Evolutionary conservation across 2,797 vertebrate genomes (phyloP).

Genomic region (Phrynocephalus vlangalii): DNA sequence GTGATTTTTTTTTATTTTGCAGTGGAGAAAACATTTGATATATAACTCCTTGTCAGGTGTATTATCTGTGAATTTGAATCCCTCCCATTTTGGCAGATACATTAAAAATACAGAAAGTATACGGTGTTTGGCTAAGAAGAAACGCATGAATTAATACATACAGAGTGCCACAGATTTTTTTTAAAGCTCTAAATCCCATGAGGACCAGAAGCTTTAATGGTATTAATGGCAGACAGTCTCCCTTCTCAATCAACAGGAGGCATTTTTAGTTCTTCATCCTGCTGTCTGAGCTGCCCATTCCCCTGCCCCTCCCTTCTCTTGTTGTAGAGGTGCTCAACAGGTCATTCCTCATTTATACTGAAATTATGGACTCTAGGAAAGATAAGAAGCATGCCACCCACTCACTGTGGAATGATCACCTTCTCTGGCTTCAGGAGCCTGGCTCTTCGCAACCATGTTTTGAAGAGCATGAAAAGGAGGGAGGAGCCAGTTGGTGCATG

Average conservation of each 20-base stretch:
- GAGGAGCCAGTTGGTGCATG: not conserved
- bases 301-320: not conserved
- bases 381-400: not conserved
- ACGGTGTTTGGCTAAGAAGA: not conserved
- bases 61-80: not conserved
- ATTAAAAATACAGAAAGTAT: not conserved
- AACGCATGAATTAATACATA: not conserved
- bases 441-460: not conserved
- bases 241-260: not conserved
- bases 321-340: not conserved
- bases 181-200: not conserved
- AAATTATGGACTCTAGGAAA: rapidly evolving
- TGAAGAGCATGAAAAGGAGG: not conserved
- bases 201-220: slow-evolving; percentile 6
- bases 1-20: not conserved
- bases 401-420: not conserved
- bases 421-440: not conserved
- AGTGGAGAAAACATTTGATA: not conserved
- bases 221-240: slow-evolving; percentile 6
- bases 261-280: not conserved
- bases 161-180: not conserved
- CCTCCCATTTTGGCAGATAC: not conserved
- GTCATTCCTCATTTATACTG: not conserved
- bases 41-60: not conserved
- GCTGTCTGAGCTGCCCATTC: not conserved